A percentile compares a stretch with the other conserved stretches of the same genome.
Conservation (phyloP, 2,113 vertebrate genomes). For the Anas platyrhynchos region DNA sequence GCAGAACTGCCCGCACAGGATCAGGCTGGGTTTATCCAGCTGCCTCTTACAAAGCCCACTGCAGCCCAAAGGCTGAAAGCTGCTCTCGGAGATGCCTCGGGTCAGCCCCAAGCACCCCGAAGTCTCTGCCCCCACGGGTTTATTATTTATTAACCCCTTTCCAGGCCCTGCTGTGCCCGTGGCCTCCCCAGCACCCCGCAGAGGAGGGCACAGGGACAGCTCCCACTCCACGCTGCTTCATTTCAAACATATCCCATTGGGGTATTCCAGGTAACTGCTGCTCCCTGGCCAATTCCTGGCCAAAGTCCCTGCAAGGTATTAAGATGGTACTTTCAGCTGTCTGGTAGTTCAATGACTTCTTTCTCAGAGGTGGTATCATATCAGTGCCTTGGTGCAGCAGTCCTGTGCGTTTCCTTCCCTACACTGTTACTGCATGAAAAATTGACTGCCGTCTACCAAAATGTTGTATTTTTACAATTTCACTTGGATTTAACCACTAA, state of each 20-base stretch:
- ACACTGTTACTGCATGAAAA: neutral
- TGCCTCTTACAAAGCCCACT: neutral
- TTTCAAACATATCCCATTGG: neutral
- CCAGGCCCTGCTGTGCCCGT: fast-evolving
- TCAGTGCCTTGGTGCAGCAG: neutral
- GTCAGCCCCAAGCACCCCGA: neutral
- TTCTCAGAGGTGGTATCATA: neutral
- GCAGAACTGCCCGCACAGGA: neutral
- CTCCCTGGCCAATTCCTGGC: neutral
- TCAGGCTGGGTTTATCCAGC: neutral
- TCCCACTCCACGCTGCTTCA: fast-evolving
- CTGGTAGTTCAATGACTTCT: fast-evolving
- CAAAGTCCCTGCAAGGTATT: neutral
- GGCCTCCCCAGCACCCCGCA: neutral
- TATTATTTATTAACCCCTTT: neutral
- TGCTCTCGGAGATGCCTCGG: neutral
- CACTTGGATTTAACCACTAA: neutral
- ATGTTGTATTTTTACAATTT: fast-evolving
- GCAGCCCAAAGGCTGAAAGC: neutral
- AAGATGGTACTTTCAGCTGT: neutral
- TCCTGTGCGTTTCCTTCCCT: neutral
- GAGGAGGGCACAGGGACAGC: neutral
- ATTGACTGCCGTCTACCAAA: neutral
- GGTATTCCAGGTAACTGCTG: neutral
- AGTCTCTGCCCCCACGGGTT: neutral